A percentile compares a stretch with the other conserved stretches of the same genome.
Evolutionary conservation across 2,113 vertebrate genomes (phyloP).

Genomic region (Calyptomena viridis): DNA sequence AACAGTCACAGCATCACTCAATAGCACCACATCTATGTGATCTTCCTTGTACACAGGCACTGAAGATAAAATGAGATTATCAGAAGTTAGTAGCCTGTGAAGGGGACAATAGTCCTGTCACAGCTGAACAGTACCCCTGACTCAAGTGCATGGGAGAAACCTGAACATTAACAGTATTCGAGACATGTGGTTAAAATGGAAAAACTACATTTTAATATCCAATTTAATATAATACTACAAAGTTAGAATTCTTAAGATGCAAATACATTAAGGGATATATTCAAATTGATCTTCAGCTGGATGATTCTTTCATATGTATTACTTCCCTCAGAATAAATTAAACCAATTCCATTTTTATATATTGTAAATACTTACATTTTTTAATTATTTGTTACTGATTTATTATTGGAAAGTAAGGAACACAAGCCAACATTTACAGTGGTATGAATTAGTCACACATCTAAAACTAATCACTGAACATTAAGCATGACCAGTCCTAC

Average conservation of each 20-base stretch:
- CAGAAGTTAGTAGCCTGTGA: constrained; percentile 69
- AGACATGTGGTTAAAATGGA: background rate
- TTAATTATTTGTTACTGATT: background rate
- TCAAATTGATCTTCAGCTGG: background rate
- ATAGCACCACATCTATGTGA: background rate
- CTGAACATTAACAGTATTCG: background rate
- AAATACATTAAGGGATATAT: background rate
- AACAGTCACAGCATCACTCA: background rate
- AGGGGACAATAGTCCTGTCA: constrained; percentile 54
- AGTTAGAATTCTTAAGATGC: background rate
- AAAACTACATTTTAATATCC: background rate
- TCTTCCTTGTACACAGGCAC: constrained; percentile 48
- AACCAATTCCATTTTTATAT: background rate
- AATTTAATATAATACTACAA: background rate
- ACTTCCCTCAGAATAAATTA: constrained; percentile 3
- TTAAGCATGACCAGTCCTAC: background rate
- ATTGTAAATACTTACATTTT: background rate
- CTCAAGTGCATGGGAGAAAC: background rate
- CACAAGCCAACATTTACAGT: background rate
- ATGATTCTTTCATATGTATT: constrained; percentile 22
- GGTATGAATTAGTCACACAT: fast-evolving
- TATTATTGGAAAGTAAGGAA: background rate
- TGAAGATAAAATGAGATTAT: constrained; percentile 69
- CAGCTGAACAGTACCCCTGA: constrained; percentile 22
- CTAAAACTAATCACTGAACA: background rate